Base-by-base conservation (phyloP, 2,113 vertebrate genomes). In the Cynoglossus semilaevis region DNA sequence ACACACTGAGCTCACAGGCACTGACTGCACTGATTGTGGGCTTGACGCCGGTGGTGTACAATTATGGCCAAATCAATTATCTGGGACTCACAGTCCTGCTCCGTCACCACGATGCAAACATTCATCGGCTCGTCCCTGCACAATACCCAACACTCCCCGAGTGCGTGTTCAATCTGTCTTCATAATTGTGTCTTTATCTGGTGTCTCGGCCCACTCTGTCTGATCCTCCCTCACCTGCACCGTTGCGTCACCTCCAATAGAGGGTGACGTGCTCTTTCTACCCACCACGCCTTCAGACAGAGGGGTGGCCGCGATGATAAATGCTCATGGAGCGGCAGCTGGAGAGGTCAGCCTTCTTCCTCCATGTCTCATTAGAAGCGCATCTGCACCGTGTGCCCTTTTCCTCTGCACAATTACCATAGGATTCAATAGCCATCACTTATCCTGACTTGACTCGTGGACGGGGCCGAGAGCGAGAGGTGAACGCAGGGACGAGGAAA, bases 1-100 rank as follows among this genome's bases (percentile, higher is more conserved):
- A 17, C 68, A 74, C 9, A 43, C 71, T 65, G 70, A 19, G 70
- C 64, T 66, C 62, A 40, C 48, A 22, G 58, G 35, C 14, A 69
- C 58, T 46, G 63, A 62, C 72, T 66, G 72, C 58, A 79, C 65
- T 74, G 68, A 85, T 83, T 74, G 69, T 77, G 68, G 76, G 63
- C 19, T 86, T 84, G 73, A 73, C 11, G 17, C 70, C 73, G 57
- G 74, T 77, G 46, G 62, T 75, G 76, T 59, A 62, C 72, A 79
- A 82, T 79, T 83, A 70, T 40, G 63, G 72, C 55, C 66, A 76
- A 78, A 81, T 83, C 79, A 82, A 80, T 83, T 75, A 81, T 77
- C 42, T 55, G 52, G 38, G 63, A 50, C 53, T 63, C 44, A 58
- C 50, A 67, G 58, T 49, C 48, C 51, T 38, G 72, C 63, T 77